phyloP scores from a whole-genome alignment of 2,797 vertebrate genomes.

The Nyctibius grandis region DNA sequence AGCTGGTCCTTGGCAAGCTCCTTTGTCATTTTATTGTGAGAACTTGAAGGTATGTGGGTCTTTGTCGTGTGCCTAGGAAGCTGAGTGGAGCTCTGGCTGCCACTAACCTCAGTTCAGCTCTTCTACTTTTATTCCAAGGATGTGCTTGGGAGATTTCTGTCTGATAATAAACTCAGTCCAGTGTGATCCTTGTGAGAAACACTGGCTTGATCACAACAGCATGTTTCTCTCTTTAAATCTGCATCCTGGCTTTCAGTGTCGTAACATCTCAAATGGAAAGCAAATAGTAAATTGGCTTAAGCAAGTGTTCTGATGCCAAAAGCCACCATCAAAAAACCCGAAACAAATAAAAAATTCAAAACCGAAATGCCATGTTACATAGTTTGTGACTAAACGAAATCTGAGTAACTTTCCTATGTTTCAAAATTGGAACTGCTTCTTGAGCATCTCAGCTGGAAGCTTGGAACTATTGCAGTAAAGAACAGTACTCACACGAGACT shows the following conservation, averaged over 20 bases:
- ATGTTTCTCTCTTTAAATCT: neutral
- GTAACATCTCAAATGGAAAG: neutral
- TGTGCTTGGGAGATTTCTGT: neutral
- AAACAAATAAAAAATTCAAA: neutral
- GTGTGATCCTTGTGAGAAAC: neutral
- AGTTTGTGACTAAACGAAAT: neutral
- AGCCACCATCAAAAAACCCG: neutral
- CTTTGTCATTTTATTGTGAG: neutral
- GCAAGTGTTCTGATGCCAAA: neutral
- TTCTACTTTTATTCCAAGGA: neutral
- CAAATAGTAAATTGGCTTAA: neutral
- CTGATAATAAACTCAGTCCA: neutral
- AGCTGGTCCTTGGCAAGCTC: neutral
- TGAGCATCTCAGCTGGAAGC: neutral
- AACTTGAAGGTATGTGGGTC: neutral
- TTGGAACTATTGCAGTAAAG: neutral
- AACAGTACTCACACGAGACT: neutral
- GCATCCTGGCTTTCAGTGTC: neutral
- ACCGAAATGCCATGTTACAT: fast-evolving
- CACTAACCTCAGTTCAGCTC: neutral
- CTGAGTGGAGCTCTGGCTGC: neutral
- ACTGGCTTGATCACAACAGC: neutral
- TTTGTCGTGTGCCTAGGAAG: neutral
- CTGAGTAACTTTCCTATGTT: neutral
- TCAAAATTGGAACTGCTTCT: neutral